These are phyloP conservation scores for Pseudomyrmex dendroicus DNA, from an alignment of 1,140 invertebrate species.

Conservation along the genomic window DNA sequence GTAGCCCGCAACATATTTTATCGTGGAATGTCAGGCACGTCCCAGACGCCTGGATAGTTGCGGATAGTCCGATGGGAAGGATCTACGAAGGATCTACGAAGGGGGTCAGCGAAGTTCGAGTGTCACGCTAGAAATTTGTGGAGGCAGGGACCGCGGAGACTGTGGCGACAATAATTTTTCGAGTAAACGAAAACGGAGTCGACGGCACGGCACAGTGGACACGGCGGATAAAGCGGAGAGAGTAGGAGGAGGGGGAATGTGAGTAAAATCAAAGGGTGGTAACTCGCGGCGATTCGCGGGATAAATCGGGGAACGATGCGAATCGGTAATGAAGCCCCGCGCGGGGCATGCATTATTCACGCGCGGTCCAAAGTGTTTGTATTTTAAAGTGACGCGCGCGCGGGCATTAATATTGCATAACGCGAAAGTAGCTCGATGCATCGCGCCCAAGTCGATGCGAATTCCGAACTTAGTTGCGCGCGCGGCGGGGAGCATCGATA, in stretches of 20 bases:
- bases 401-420: slow-evolving; percentile 70
- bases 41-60: slow-evolving; percentile 38
- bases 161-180: slow-evolving; percentile 45
- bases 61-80: slow-evolving; percentile 33
- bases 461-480: slow-evolving; percentile 54
- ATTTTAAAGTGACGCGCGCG: slow-evolving; percentile 69
- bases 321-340: slow-evolving; percentile 43
- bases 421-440: slow-evolving; percentile 60
- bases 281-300: slow-evolving; percentile 37
- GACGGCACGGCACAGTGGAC: too few relatives aligned
- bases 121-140: slow-evolving; percentile 48
- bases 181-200: not conserved
- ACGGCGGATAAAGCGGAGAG: not conserved
- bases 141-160: not conserved
- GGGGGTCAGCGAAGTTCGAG: slow-evolving; percentile 41
- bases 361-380: slow-evolving; percentile 65
- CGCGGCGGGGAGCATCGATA: slow-evolving; percentile 43
- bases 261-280: slow-evolving; percentile 7
- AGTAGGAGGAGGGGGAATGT: not conserved
- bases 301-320: slow-evolving; percentile 43
- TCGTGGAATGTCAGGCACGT: slow-evolving; percentile 49
- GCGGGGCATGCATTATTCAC: slow-evolving; percentile 65
- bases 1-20: slow-evolving; percentile 44
- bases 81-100: slow-evolving; percentile 40
- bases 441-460: slow-evolving; percentile 56